A percentile compares a stretch with the other conserved stretches of the same genome.
Conservation (phyloP, 2,888 invertebrate species). For the Corbicula japonica region DNA sequence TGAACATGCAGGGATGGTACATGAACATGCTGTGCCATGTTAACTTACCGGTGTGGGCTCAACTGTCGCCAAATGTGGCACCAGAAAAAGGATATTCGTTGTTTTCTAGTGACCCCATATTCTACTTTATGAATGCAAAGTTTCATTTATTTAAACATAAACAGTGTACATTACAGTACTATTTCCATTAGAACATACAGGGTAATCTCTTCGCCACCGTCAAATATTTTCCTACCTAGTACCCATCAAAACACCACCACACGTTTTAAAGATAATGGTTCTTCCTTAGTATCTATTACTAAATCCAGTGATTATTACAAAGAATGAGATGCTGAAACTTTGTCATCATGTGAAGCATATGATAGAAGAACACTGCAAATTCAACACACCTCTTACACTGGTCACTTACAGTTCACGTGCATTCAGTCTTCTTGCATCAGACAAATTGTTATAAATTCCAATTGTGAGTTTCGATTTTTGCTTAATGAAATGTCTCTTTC, state of each 20-base stretch:
- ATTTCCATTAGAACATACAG: constrained; percentile 10
- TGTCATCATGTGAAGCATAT: not conserved
- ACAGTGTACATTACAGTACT: constrained; percentile 22
- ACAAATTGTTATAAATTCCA: constrained; percentile 14
- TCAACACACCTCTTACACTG: constrained; percentile 10
- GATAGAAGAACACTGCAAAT: not conserved
- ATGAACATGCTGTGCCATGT: too few relatives aligned
- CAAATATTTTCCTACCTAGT: constrained; percentile 23
- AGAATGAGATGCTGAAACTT: not conserved
- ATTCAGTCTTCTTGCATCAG: not conserved
- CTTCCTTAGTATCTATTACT: constrained; percentile 5
- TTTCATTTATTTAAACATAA: not conserved
- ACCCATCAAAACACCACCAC: constrained; percentile 15
- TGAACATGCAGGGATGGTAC: too few relatives aligned
- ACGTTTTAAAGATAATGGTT: constrained; percentile 15
- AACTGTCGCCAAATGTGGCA: too few relatives aligned
- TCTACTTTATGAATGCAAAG: constrained; percentile 1
- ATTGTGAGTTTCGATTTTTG: constrained; percentile 29
- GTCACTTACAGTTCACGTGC: not conserved
- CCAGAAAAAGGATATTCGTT: constrained; percentile 18
- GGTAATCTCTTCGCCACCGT: not conserved
- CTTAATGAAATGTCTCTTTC: constrained; percentile 7
- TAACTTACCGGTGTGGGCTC: too few relatives aligned
- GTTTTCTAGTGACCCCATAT: constrained; percentile 3
- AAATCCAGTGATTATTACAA: not conserved